A percentile compares a stretch with the other conserved stretches of the same genome.
Evolutionary conservation across 2,888 invertebrate genomes (phyloP).

Genomic region (Leptogaster cylindrica): DNA sequence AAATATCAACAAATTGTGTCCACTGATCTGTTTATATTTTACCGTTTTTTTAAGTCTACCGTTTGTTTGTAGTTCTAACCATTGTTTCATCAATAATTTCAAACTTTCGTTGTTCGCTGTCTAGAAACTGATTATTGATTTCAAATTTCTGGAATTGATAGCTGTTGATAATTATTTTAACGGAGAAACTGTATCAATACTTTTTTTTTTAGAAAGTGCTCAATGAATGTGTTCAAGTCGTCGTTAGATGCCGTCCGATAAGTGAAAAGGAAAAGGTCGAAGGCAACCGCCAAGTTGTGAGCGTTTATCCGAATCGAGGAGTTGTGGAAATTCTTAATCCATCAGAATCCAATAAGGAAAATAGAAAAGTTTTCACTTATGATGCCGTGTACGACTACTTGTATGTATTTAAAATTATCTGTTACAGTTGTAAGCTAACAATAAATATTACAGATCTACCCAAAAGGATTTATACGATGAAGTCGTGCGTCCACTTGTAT

Average conservation of each 20-base stretch:
- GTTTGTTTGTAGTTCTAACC: too few species aligned
- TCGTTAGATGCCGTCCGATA: conserved; percentile 96
- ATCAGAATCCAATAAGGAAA: conserved; percentile 72
- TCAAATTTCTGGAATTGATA: too few species aligned
- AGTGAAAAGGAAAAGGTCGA: conserved; percentile 79
- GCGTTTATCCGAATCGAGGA: conserved; percentile 84
- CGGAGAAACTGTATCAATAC: neutral
- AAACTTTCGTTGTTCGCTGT: too few species aligned
- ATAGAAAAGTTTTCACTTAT: conserved; percentile 94
- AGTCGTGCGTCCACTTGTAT: conserved; percentile 91
- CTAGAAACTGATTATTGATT: too few species aligned
- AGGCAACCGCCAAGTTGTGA: conserved; percentile 69
- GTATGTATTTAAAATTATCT: conserved; percentile 59
- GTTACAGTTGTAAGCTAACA: too few species aligned
- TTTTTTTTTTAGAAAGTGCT: conserved; percentile 51
- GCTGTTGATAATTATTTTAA: neutral
- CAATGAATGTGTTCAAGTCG: conserved; percentile 93
- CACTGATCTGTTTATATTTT: too few species aligned
- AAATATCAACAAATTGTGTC: too few species aligned
- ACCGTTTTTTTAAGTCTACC: too few species aligned
- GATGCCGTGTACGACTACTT: conserved; percentile 95
- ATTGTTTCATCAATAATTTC: too few species aligned
- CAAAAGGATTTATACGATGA: conserved; percentile 96
- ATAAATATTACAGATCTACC: conserved; percentile 70
- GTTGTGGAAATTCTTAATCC: conserved; percentile 90